phyloP scores from a whole-genome alignment of 2,797 vertebrate genomes.

The Amblyopsis hoosieri region DNA sequence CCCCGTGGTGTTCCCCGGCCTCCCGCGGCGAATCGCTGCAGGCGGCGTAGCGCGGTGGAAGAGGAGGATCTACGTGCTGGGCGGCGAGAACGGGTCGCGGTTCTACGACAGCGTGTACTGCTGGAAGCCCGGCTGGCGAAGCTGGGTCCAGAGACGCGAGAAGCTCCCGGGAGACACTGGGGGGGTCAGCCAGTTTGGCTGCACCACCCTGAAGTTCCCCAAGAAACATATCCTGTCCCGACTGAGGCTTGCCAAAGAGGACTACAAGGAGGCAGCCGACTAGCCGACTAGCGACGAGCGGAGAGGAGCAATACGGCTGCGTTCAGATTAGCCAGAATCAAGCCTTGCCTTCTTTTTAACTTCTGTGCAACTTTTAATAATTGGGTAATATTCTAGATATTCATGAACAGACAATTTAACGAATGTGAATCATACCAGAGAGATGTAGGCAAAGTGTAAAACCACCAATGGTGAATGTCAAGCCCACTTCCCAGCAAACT shows the following conservation, averaged over 20 bases:
- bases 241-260: constrained; percentile 77
- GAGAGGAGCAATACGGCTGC: constrained; percentile 16
- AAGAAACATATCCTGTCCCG: constrained; percentile 81
- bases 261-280: constrained; percentile 63
- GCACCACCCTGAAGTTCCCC: constrained; percentile 84
- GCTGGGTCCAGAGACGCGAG: constrained; percentile 83
- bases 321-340: constrained; percentile 12
- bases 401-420: constrained; percentile 29
- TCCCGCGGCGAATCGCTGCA: constrained; percentile 79
- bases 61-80: constrained; percentile 83
- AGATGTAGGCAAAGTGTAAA: no score
- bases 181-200: constrained; percentile 85
- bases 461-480: constrained; percentile 17
- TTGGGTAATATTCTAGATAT: constrained; percentile 5
- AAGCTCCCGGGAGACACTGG: constrained; percentile 81
- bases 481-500: no score
- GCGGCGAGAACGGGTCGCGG: constrained; percentile 81
- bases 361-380: constrained; percentile 5
- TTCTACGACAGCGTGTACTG: constrained; percentile 86
- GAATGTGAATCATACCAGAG: constrained; percentile 1
- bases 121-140: constrained; percentile 84
- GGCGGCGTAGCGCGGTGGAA: constrained; percentile 85
- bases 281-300: constrained; percentile 11
- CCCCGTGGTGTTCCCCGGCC: constrained; percentile 79
- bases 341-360: neutral